Evolutionary conservation across 2,797 vertebrate species (phyloP).

Genomic region (Brachyrhaphis roseni): DNA sequence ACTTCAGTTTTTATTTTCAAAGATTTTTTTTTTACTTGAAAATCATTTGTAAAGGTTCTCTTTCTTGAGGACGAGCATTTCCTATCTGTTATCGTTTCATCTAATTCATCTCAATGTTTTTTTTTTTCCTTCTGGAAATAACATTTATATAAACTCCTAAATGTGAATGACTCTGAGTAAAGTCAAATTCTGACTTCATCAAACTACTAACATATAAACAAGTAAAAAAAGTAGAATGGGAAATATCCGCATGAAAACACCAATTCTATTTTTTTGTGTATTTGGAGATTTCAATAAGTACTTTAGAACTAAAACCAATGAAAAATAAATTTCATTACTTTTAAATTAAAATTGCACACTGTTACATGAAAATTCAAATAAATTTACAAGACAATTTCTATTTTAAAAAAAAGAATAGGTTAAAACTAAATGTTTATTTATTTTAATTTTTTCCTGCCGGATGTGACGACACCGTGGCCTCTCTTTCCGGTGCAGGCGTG

Average conservation of each 20-base stretch:
- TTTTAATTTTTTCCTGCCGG: slow-evolving; percentile 32
- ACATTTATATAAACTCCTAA: not conserved
- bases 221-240: not conserved
- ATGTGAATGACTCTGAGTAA: not conserved
- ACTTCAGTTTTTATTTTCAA: no score
- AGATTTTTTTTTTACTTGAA: not conserved
- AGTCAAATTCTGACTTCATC: not conserved
- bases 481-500: slow-evolving; percentile 39
- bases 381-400: not conserved
- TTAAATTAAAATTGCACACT: not conserved
- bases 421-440: not conserved
- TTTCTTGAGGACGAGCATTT: not conserved
- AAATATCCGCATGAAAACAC: not conserved
- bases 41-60: accelerated
- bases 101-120: not conserved
- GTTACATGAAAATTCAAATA: not conserved
- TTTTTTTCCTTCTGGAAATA: not conserved
- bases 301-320: not conserved
- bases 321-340: not conserved
- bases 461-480: slow-evolving; percentile 61
- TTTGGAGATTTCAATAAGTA: not conserved
- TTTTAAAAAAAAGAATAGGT: not conserved
- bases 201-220: not conserved
- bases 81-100: not conserved
- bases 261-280: not conserved